Percentiles rank a stretch among this genome's conserved stretches.
Conservation (phyloP, 2,888 invertebrate species). For the Argyra leucocephala region DNA sequence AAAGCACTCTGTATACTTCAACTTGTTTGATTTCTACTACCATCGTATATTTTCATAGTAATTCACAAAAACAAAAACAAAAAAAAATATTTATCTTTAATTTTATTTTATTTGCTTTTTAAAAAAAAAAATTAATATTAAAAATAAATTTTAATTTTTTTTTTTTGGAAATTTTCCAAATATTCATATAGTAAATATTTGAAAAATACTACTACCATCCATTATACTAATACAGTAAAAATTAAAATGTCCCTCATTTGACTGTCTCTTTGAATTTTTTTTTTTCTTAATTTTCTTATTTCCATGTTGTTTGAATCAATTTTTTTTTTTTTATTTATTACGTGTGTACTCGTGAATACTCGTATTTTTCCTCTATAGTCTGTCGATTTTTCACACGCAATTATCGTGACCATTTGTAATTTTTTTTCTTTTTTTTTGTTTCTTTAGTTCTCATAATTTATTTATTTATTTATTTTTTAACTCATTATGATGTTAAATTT, state of each 20-base stretch:
- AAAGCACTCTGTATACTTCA: too few relatives aligned
- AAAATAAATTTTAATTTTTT: background rate
- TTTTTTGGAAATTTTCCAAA: background rate
- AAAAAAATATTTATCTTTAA: background rate
- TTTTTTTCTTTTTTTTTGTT: too few relatives aligned
- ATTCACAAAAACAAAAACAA: background rate
- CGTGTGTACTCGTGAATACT: too few relatives aligned
- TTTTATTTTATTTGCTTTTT: background rate
- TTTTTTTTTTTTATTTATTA: too few relatives aligned
- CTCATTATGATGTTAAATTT: background rate
- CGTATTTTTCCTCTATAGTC: too few relatives aligned
- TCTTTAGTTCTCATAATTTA: too few relatives aligned
- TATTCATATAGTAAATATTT: background rate
- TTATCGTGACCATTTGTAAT: background rate
- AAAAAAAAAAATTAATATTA: background rate
- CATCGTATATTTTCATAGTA: constrained; percentile 1
- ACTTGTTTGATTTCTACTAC: background rate
- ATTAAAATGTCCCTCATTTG: background rate
- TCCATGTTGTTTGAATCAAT: too few relatives aligned
- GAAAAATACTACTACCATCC: background rate
- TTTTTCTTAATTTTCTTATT: too few relatives aligned
- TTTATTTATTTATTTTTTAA: constrained; percentile 1
- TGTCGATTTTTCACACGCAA: background rate
- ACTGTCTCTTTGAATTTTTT: too few relatives aligned
- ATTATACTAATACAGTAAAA: background rate